A percentile compares a stretch with the other conserved stretches of the same genome.
phyloP scores from a whole-genome alignment of 1,140 invertebrate species.

The Maconellicoccus hirsutus region DNA sequence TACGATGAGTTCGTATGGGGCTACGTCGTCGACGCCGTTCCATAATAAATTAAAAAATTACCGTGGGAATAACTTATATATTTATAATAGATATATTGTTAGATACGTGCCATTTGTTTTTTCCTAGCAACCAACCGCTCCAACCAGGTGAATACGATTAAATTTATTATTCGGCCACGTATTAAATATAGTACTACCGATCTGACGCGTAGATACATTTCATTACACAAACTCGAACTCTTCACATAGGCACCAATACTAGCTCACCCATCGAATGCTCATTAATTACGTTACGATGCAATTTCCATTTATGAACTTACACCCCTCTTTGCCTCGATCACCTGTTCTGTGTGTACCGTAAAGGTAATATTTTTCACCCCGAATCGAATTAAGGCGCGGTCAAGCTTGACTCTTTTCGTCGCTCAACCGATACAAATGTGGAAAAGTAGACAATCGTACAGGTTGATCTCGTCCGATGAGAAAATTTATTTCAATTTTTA shows the following conservation, averaged over 20 bases:
- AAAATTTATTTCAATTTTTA: too few species aligned
- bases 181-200: too few species aligned
- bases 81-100: neutral
- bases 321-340: too few species aligned
- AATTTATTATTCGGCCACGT: neutral
- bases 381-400: too few species aligned
- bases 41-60: neutral
- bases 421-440: too few species aligned
- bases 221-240: neutral
- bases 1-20: neutral
- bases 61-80: neutral
- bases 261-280: neutral
- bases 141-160: constrained; percentile 8
- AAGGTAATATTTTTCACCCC: too few species aligned
- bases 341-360: too few species aligned
- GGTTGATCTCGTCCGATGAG: too few species aligned
- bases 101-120: constrained; percentile 8
- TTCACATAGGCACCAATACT: too few species aligned
- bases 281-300: neutral
- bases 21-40: neutral
- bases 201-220: neutral
- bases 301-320: neutral
- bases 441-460: too few species aligned
- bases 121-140: neutral
- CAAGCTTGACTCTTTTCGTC: too few species aligned